Conservation (phyloP, 2,797 vertebrate genomes). For the Austrolebias charrua region DNA sequence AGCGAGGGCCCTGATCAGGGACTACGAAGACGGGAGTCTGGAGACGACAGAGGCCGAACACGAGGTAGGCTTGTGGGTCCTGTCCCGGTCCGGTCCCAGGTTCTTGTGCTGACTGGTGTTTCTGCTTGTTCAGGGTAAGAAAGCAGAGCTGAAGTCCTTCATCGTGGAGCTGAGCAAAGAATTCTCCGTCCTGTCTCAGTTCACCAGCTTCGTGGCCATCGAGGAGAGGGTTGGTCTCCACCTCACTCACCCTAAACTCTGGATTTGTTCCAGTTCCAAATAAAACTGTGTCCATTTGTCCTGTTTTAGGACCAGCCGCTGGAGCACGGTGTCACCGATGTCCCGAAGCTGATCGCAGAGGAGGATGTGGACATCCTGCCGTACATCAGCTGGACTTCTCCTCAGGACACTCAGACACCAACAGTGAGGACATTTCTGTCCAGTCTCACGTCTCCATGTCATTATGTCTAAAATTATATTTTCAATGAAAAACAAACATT, state of each 20-base stretch:
- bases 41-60: conserved; percentile 79
- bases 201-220: conserved; percentile 90
- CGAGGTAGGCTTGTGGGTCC: conserved; percentile 74
- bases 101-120: not conserved
- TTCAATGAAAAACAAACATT: too few species aligned
- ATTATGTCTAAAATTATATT: too few species aligned
- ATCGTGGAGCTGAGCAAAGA: conserved; percentile 86
- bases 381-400: conserved; percentile 77
- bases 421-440: not conserved
- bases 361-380: conserved; percentile 87
- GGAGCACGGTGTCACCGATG: conserved; percentile 67
- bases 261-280: not conserved
- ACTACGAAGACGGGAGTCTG: conserved; percentile 87
- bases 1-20: conserved; percentile 86
- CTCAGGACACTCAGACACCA: not conserved
- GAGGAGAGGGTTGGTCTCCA: conserved; percentile 86
- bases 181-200: conserved; percentile 87
- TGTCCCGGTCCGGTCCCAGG: not conserved
- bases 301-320: conserved; percentile 72
- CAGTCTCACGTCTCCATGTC: too few species aligned
- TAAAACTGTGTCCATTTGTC: not conserved
- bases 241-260: too few species aligned
- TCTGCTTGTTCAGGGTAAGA: conserved; percentile 79
- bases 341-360: conserved; percentile 77
- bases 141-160: conserved; percentile 81